A percentile compares a stretch with the other conserved stretches of the same genome.
Evolutionary conservation across 2,797 vertebrate species (phyloP).

Genomic region (Cyclopterus lumpus): DNA sequence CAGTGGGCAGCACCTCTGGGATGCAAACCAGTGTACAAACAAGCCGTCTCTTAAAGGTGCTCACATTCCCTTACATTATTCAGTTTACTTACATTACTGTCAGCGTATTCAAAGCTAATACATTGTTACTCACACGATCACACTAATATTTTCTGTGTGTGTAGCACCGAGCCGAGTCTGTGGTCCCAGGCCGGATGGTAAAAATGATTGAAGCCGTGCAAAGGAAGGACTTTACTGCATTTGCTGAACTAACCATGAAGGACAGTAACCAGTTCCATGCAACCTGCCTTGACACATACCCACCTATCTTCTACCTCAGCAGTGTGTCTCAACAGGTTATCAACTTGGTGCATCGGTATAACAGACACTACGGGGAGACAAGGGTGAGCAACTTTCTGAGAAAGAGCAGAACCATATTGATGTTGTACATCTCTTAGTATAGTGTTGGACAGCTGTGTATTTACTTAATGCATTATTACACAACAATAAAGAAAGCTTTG

Average conservation of each 20-base stretch:
- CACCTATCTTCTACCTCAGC: constrained; percentile 95
- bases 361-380: constrained; percentile 84
- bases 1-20: constrained; percentile 88
- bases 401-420: not conserved
- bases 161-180: constrained; percentile 88
- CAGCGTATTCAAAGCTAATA: not conserved
- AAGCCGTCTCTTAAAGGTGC: constrained; percentile 90
- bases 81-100: not conserved
- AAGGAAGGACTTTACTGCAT: constrained; percentile 87
- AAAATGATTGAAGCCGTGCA: constrained; percentile 87
- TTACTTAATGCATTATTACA: not conserved
- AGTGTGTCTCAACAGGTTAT: constrained; percentile 88
- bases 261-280: constrained; percentile 99
- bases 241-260: constrained; percentile 93
- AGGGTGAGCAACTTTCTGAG: constrained; percentile 80
- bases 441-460: not conserved
- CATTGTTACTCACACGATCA: not conserved
- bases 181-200: constrained; percentile 88
- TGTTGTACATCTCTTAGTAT: not conserved
- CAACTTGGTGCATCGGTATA: constrained; percentile 89
- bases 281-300: constrained; percentile 97
- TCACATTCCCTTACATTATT: not conserved
- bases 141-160: not conserved
- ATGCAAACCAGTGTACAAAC: constrained; percentile 96
- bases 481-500: not conserved